Evolutionary conservation across 2,888 invertebrate genomes (phyloP).

Genomic region (Drosophila mulleri): DNA sequence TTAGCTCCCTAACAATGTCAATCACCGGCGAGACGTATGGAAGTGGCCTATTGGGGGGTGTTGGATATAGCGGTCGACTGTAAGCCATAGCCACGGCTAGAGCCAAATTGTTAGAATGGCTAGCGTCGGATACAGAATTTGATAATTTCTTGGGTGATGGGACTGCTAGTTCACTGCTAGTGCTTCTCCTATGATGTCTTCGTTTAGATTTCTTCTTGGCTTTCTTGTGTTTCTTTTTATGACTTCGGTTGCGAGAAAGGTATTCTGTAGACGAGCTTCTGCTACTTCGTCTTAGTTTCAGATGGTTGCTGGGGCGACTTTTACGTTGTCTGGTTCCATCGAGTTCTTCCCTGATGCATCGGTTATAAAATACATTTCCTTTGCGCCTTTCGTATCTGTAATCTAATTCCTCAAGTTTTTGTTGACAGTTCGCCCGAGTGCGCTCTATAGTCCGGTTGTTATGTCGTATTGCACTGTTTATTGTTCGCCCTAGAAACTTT

Average conservation of each 20-base stretch:
- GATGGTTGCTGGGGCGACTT: slow-evolving; percentile 24
- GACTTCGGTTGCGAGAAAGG: slow-evolving; percentile 10
- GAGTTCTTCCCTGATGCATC: slow-evolving; percentile 10
- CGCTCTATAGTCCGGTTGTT: slow-evolving; percentile 72
- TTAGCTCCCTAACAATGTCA: slow-evolving; percentile 60
- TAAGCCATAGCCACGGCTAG: slow-evolving; percentile 66
- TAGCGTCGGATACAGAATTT: slow-evolving; percentile 7
- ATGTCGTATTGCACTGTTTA: slow-evolving; percentile 72
- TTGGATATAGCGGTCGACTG: slow-evolving; percentile 44
- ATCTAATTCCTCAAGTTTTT: slow-evolving; percentile 76
- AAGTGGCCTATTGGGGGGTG: background rate
- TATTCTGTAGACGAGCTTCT: slow-evolving; percentile 34
- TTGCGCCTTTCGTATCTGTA: slow-evolving; percentile 45
- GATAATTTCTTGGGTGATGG: background rate
- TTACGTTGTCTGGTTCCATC: slow-evolving; percentile 1
- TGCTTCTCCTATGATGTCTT: background rate
- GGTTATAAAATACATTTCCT: slow-evolving; percentile 47
- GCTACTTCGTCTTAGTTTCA: slow-evolving; percentile 12
- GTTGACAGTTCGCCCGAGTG: slow-evolving; percentile 64
- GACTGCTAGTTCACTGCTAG: background rate
- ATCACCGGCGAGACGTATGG: slow-evolving; percentile 26
- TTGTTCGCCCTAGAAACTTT: slow-evolving; percentile 78
- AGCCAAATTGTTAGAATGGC: slow-evolving; percentile 46
- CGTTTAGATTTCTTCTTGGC: slow-evolving; percentile 22
- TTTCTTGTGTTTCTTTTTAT: slow-evolving; percentile 40